These are phyloP conservation scores for Sebastes iracundus DNA, from an alignment of 2,797 vertebrate genomes.

Conservation along the genomic window DNA sequence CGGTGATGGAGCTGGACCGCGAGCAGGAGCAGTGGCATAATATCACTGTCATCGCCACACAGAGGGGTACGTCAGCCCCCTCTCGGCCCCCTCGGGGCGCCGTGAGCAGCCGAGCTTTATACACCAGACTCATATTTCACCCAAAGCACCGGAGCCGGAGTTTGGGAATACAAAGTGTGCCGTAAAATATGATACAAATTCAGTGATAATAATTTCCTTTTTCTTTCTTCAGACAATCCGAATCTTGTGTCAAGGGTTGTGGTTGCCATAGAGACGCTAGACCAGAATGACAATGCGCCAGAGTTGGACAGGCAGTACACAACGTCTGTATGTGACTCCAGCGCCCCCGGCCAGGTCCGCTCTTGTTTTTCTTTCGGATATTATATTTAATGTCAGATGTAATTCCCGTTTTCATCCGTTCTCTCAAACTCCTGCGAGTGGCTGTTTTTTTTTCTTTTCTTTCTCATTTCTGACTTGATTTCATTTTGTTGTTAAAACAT, in stretches of 20 bases:
- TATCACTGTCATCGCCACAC: conserved; percentile 89
- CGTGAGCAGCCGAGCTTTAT: conserved; percentile 5
- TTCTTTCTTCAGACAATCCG: conserved; percentile 85
- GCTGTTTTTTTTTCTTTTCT: neutral
- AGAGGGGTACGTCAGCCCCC: conserved; percentile 83
- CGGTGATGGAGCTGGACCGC: conserved; percentile 87
- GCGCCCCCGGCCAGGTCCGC: conserved; percentile 87
- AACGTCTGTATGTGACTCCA: conserved; percentile 90
- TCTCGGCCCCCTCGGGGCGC: conserved; percentile 9
- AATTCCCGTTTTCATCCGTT: neutral
- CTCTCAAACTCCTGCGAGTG: neutral
- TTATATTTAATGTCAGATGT: neutral
- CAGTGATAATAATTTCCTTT: conserved; percentile 35
- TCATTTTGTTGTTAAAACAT: neutral
- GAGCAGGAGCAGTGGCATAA: conserved; percentile 90
- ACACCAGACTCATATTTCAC: conserved; percentile 43
- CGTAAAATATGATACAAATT: conserved; percentile 7
- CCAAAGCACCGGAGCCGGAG: conserved; percentile 4
- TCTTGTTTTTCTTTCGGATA: neutral
- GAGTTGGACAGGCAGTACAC: conserved; percentile 87
- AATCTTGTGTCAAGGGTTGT: conserved; percentile 87
- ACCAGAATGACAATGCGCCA: conserved; percentile 92
- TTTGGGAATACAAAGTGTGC: neutral
- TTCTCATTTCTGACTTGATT: neutral
- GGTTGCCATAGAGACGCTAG: conserved; percentile 90